These are phyloP conservation scores for Cromileptes altivelis DNA, from an alignment of 2,113 vertebrate genomes.

Conservation along the genomic window DNA sequence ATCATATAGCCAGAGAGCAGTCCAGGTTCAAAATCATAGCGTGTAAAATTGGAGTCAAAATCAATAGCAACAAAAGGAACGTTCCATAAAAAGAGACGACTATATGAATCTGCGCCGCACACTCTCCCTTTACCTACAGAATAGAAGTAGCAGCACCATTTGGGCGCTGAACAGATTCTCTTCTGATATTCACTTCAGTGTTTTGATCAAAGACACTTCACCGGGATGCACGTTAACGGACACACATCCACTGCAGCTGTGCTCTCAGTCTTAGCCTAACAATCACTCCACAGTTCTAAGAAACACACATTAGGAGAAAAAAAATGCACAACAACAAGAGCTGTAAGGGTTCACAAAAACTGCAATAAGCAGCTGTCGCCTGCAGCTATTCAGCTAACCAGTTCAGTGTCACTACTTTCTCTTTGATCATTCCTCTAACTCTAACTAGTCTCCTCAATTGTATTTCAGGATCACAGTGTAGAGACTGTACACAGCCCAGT, in stretches of 20 bases:
- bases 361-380: background rate
- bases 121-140: constrained; percentile 14
- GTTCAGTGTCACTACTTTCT: background rate
- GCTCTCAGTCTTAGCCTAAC: background rate
- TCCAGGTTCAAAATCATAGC: constrained; percentile 47
- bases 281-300: background rate
- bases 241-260: background rate
- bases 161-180: background rate
- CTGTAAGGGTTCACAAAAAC: background rate
- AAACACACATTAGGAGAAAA: background rate
- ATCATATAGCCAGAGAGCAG: constrained; percentile 44
- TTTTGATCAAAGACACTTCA: background rate
- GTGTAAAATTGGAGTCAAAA: constrained; percentile 62
- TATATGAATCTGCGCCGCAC: constrained; percentile 19
- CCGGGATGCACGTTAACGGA: background rate
- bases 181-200: background rate
- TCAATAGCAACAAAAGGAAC: constrained; percentile 66
- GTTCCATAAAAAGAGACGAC: constrained; percentile 42
- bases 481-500: background rate
- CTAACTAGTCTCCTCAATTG: background rate
- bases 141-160: background rate
- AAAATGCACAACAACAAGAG: background rate
- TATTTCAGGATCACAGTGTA: background rate
- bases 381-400: background rate
- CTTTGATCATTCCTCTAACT: background rate